Conservation (phyloP, 1,140 invertebrate species). For the Mercenaria mercenaria region DNA sequence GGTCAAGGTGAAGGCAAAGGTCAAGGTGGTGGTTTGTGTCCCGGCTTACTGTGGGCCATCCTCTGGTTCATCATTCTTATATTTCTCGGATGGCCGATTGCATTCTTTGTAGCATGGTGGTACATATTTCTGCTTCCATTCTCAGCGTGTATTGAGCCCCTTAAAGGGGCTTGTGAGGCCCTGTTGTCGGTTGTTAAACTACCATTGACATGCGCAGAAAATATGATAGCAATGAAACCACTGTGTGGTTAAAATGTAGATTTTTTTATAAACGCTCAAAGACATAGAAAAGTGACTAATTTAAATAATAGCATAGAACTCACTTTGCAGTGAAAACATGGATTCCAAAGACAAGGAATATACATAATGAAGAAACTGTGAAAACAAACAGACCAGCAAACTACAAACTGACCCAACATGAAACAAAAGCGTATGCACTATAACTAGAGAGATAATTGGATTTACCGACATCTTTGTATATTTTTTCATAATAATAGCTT, state of each 20-base stretch:
- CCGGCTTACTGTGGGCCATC: conserved; percentile 81
- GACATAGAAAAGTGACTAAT: no score
- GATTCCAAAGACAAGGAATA: no score
- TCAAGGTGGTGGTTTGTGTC: conserved; percentile 72
- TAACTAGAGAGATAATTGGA: no score
- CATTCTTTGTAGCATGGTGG: conserved; percentile 80
- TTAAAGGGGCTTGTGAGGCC: conserved; percentile 80
- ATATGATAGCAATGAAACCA: conserved; percentile 83
- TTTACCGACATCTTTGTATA: no score
- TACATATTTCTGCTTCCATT: conserved; percentile 84
- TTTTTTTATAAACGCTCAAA: not conserved
- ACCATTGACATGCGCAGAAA: conserved; percentile 82
- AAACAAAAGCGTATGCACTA: no score
- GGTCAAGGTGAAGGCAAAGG: conserved; percentile 68
- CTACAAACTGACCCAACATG: no score
- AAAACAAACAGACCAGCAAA: no score
- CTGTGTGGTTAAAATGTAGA: conserved; percentile 70
- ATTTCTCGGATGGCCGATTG: conserved; percentile 83
- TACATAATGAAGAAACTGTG: no score
- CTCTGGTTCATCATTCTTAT: conserved; percentile 83
- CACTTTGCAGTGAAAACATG: no score
- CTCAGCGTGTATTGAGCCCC: conserved; percentile 79
- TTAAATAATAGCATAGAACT: not conserved
- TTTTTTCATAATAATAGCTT: no score
- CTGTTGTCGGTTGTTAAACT: conserved; percentile 79